These are phyloP conservation scores for Excalfactoria chinensis DNA, from an alignment of 2,113 vertebrate genomes.

Conservation along the genomic window DNA sequence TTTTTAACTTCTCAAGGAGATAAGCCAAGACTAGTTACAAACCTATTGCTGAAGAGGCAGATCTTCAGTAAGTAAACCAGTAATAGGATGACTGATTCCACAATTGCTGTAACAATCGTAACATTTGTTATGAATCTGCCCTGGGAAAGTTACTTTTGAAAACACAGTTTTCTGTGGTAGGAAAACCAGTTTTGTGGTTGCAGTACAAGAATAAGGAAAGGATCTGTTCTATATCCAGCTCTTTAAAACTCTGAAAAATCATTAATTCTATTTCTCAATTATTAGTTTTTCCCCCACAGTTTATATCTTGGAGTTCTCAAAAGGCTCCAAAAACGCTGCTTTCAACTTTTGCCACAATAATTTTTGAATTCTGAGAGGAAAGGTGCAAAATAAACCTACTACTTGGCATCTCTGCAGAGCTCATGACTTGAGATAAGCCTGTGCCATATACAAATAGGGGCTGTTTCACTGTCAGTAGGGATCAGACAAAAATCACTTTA, in stretches of 20 bases:
- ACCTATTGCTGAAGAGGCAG: neutral
- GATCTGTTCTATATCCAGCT: neutral
- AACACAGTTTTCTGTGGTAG: neutral
- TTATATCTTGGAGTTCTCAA: neutral
- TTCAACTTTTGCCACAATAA: neutral
- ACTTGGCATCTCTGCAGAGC: neutral
- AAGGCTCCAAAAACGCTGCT: neutral
- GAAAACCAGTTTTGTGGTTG: constrained; percentile 10
- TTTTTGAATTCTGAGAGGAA: neutral
- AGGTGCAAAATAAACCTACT: neutral
- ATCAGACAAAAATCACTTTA: neutral
- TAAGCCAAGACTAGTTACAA: neutral
- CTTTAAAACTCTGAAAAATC: neutral
- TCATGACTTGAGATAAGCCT: neutral
- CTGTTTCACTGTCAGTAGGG: neutral
- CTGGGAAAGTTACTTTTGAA: neutral
- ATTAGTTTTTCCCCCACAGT: neutral
- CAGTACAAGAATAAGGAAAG: neutral
- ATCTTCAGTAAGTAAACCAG: neutral
- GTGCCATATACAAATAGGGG: neutral
- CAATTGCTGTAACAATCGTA: neutral
- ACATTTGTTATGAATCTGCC: neutral
- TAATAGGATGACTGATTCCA: neutral
- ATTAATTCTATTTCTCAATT: neutral
- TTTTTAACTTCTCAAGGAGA: neutral